These are phyloP conservation scores for Cinclus mexicanus DNA, from an alignment of 2,113 vertebrate species.

Conservation along the genomic window DNA sequence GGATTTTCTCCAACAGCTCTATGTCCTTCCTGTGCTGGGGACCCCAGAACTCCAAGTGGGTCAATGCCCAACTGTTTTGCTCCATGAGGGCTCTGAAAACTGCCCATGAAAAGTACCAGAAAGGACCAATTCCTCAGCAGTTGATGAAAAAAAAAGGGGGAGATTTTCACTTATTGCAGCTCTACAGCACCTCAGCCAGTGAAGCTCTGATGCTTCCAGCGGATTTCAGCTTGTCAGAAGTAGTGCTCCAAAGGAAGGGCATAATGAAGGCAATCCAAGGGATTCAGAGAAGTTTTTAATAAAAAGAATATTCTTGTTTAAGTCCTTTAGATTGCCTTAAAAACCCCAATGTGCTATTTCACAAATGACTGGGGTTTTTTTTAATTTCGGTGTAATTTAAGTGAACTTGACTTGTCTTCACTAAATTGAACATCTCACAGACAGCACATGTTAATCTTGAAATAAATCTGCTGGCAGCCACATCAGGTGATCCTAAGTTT, in stretches of 20 bases:
- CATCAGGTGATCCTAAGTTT: background rate
- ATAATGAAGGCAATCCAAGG: background rate
- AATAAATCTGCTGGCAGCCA: background rate
- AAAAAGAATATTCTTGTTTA: background rate
- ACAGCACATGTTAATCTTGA: background rate
- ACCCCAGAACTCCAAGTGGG: background rate
- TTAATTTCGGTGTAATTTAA: accelerated
- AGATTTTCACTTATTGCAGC: background rate
- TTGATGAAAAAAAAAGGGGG: background rate
- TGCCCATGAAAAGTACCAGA: background rate
- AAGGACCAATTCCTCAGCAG: background rate
- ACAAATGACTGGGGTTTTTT: background rate
- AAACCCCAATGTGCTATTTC: accelerated
- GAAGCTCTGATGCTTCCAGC: background rate
- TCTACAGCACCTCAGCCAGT: background rate
- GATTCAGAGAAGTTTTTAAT: background rate
- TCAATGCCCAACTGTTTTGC: background rate
- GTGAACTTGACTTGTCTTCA: background rate
- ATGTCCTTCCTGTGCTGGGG: background rate
- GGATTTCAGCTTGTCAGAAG: background rate
- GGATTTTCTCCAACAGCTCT: background rate
- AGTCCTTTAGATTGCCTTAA: background rate
- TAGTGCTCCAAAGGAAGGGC: accelerated
- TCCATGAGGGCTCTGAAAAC: background rate
- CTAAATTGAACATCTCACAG: background rate